Evolutionary conservation across 2,888 invertebrate genomes (phyloP).

Genomic region (Trisateles emortualis): DNA sequence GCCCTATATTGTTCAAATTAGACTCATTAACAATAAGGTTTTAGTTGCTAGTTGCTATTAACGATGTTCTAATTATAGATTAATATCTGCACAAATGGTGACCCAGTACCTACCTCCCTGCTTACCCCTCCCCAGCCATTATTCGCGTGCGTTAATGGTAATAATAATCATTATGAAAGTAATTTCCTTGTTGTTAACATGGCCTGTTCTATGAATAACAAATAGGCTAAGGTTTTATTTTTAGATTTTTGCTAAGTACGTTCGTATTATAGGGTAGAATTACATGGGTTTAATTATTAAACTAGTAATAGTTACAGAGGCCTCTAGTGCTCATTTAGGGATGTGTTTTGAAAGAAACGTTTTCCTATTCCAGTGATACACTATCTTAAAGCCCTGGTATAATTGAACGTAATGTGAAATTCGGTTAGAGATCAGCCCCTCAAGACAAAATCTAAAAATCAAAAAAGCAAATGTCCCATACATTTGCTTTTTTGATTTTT

Average conservation of each 20-base stretch:
- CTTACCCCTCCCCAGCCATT: slow-evolving; percentile 15
- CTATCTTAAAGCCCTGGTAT: too few relatives aligned
- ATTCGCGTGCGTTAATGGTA: slow-evolving; percentile 20
- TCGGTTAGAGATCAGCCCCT: too few relatives aligned
- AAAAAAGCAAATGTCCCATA: too few relatives aligned
- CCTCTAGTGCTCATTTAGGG: too few relatives aligned
- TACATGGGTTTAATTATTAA: too few relatives aligned
- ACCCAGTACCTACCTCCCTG: slow-evolving; percentile 6
- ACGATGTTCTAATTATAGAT: slow-evolving; percentile 34
- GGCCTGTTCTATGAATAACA: slow-evolving; percentile 3
- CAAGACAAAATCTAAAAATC: too few relatives aligned
- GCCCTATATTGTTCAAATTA: background rate
- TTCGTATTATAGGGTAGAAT: too few relatives aligned
- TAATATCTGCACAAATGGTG: slow-evolving; percentile 36
- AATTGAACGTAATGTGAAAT: too few relatives aligned
- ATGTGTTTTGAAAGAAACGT: too few relatives aligned
- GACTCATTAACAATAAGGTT: slow-evolving; percentile 21
- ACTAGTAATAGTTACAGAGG: too few relatives aligned
- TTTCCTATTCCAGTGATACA: too few relatives aligned
- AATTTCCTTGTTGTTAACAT: slow-evolving; percentile 24
- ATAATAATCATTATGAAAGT: slow-evolving; percentile 24
- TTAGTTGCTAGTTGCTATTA: slow-evolving; percentile 14
- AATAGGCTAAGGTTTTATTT: background rate
- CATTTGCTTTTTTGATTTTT: too few relatives aligned
- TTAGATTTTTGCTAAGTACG: background rate